Conservation (phyloP, 2,797 vertebrate species). For the Danio aesculapii region DNA sequence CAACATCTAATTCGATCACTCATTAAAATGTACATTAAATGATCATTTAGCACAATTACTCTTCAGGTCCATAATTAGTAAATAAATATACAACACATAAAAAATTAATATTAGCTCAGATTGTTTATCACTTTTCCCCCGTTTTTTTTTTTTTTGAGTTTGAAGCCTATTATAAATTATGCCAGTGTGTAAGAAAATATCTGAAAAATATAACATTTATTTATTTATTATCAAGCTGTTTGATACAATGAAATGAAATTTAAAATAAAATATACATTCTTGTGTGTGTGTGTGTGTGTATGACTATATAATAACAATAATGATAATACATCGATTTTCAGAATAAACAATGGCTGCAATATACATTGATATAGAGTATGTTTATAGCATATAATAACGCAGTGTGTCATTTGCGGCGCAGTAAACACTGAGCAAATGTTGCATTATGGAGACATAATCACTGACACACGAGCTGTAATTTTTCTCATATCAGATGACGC, state of each 20-base stretch:
- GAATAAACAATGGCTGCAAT: not conserved
- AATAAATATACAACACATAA: not conserved
- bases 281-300: too few species aligned
- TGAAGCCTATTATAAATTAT: too few species aligned
- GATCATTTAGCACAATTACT: not conserved
- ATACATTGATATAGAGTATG: not conserved
- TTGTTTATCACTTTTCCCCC: not conserved
- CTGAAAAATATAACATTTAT: too few species aligned
- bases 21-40: too few species aligned
- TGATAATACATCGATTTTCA: too few species aligned
- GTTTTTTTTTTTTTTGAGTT: not conserved
- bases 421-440: constrained; percentile 25
- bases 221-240: too few species aligned
- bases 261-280: too few species aligned
- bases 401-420: constrained; percentile 20
- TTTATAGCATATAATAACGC: not conserved
- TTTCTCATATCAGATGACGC: constrained; percentile 13
- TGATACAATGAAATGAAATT: too few species aligned
- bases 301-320: too few species aligned
- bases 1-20: too few species aligned
- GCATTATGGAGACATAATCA: constrained; percentile 9
- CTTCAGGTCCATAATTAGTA: not conserved
- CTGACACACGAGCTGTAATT: constrained; percentile 7
- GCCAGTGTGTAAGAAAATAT: too few species aligned
- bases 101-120: not conserved